Percentiles rank a stretch among this genome's conserved stretches.
Evolutionary conservation across 2,888 invertebrate species (phyloP).

Genomic region (Lordiphosa andalusiaca): DNA sequence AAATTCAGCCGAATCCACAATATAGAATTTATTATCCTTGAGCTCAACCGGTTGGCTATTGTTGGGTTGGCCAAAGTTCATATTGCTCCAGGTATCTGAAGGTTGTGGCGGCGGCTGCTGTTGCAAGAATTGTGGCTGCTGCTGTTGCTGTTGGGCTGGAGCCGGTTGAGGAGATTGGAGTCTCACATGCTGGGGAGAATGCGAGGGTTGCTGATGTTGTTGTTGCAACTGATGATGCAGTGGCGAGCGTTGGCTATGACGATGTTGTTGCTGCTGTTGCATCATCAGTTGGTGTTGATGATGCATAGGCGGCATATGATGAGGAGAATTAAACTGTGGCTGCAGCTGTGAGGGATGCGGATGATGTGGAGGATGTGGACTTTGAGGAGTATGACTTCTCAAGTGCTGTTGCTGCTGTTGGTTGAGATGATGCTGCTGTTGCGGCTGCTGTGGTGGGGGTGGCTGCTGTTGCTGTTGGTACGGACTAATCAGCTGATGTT

Average conservation of each 20-base stretch:
- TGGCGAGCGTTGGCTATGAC: slow-evolving; percentile 76
- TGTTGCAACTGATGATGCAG: slow-evolving; percentile 76
- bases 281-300: slow-evolving; percentile 68
- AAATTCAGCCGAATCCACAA: slow-evolving; percentile 79
- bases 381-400: slow-evolving; percentile 68
- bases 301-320: slow-evolving; percentile 74
- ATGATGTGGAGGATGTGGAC: slow-evolving; percentile 65
- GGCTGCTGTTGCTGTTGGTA: slow-evolving; percentile 74
- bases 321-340: slow-evolving; percentile 71
- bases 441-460: slow-evolving; percentile 55
- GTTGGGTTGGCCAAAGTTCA: slow-evolving; percentile 58
- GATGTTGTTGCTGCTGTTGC: slow-evolving; percentile 68
- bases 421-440: slow-evolving; percentile 69
- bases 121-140: slow-evolving; percentile 56
- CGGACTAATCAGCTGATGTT: slow-evolving; percentile 77
- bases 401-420: slow-evolving; percentile 68
- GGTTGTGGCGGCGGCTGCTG: slow-evolving; percentile 58
- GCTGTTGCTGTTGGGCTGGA: slow-evolving; percentile 39
- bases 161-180: slow-evolving; percentile 68
- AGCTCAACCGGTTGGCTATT: slow-evolving; percentile 61
- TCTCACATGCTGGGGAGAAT: slow-evolving; percentile 61
- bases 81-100: slow-evolving; percentile 59
- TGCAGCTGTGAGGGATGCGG: slow-evolving; percentile 59
- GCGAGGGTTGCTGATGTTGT: slow-evolving; percentile 75
- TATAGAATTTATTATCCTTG: slow-evolving; percentile 79